Evolutionary conservation across 2,797 vertebrate genomes (phyloP), one percentile per base, ranked within the genome.

Genomic region (Poeciliopsis turneri): DNA sequence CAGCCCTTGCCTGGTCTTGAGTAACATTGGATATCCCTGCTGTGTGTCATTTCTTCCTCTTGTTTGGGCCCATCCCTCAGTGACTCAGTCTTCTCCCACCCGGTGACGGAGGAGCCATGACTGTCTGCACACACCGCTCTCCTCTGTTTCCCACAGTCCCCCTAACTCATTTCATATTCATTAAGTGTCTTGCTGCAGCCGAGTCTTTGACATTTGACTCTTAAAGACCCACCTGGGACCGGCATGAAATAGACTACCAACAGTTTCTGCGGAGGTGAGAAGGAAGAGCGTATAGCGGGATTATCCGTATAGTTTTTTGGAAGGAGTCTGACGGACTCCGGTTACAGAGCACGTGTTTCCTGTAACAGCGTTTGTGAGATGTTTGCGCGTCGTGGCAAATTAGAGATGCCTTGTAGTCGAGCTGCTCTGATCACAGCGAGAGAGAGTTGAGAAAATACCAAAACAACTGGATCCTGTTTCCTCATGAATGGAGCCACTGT

Each of bases 151-250:
- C 90, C 92, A 92, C 87, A 90, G 81, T 78, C 76, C 79, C 74
- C 86, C 79, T 89, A 84, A 91, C 92, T 94, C 92, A 88, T 93
- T 93, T 93, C 88, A 92, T 93, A 92, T 93, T 91, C 90, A 90
- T 93, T 91, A 88, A 82, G 75, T 90, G 90, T 93, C 88, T 91
- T 88, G 86, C 84, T 93, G 73, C 59, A 90, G 84, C 86, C 83
- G 59, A 76, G 88, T 86, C 89, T 85, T 89, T 92, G 92, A 93
- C 91, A 93, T 92, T 89, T 91, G 93, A 94, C 90, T 92, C 93
- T 88, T 90, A 90, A 93, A 92, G 86, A 91, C 93, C 91, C 93
- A 92, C 90, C 91, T 94, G 94, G 92, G 92, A 94, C 88, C 13
- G 4, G 74, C 87, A 92, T 90, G 92, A 90, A 91, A 91, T 92